phyloP scores from a whole-genome alignment of 2,797 vertebrate genomes.

The Hoplostethus mediterraneus region DNA sequence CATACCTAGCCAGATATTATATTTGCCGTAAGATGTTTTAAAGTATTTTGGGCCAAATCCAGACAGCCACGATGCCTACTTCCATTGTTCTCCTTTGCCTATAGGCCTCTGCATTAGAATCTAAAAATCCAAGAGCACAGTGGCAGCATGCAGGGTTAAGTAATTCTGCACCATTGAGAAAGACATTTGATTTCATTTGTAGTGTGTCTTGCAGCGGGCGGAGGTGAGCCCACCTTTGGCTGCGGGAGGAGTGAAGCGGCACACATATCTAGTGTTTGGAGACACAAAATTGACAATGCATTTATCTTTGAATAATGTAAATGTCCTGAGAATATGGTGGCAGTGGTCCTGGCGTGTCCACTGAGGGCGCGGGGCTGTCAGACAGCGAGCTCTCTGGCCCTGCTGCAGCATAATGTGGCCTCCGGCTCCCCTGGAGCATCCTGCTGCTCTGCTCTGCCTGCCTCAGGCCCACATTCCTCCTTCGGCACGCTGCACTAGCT shows the following conservation, averaged over 20 bases:
- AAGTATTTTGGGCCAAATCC: not conserved
- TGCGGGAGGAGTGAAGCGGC: conserved; percentile 84
- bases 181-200: conserved; percentile 91
- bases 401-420: conserved; percentile 80
- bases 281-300: conserved; percentile 91
- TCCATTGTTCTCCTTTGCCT: conserved; percentile 64
- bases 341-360: conserved; percentile 82
- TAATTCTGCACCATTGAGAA: conserved; percentile 85
- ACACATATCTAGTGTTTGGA: conserved; percentile 86
- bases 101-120: conserved; percentile 68
- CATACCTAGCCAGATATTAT: too few relatives aligned
- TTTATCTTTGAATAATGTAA: conserved; percentile 93
- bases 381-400: conserved; percentile 71
- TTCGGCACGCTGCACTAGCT: conserved; percentile 76
- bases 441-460: conserved; percentile 66
- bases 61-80: conserved; percentile 12
- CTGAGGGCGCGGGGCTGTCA: conserved; percentile 80
- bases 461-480: conserved; percentile 78
- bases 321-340: conserved; percentile 88
- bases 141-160: conserved; percentile 80
- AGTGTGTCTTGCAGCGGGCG: conserved; percentile 83
- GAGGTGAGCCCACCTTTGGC: conserved; percentile 88
- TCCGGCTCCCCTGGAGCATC: conserved; percentile 76
- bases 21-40: conserved; percentile 2
- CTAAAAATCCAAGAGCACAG: conserved; percentile 64